These are phyloP conservation scores for Diadema setosum DNA, from an alignment of 35 echinoderm and acorn worm genomes.

Conservation along the genomic window DNA sequence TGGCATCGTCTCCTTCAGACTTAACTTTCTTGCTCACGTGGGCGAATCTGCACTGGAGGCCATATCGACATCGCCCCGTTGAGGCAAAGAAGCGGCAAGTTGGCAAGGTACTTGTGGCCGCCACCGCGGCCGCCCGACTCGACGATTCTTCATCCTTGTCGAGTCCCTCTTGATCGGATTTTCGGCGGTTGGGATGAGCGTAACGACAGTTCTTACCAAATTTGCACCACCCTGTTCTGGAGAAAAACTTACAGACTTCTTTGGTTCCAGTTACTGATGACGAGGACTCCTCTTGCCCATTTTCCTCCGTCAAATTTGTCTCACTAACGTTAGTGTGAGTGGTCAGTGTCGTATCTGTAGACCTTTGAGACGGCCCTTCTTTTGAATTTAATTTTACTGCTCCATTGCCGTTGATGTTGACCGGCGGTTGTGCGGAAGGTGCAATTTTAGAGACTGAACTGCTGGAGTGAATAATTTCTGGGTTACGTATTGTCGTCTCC, in stretches of 20 bases:
- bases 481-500: no score
- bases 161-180: background rate
- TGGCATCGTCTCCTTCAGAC: background rate
- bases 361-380: no score
- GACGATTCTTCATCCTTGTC: background rate
- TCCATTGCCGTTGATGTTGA: no score
- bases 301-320: no score
- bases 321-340: no score
- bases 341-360: no score
- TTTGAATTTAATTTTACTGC: no score
- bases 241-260: background rate
- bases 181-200: background rate
- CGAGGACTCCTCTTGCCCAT: no score
- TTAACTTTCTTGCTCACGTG: slow-evolving; percentile 37
- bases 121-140: background rate
- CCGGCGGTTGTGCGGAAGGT: no score
- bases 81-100: slow-evolving; percentile 31
- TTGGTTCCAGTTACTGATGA: no score
- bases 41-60: slow-evolving; percentile 68
- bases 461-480: no score
- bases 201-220: background rate
- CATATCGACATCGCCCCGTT: slow-evolving; percentile 66
- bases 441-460: no score
- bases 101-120: background rate
- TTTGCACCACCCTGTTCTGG: background rate